Evolutionary conservation across 2,888 invertebrate genomes (phyloP), one percentile per base, ranked within the genome.

Genomic region (Oeneis ivallda): DNA sequence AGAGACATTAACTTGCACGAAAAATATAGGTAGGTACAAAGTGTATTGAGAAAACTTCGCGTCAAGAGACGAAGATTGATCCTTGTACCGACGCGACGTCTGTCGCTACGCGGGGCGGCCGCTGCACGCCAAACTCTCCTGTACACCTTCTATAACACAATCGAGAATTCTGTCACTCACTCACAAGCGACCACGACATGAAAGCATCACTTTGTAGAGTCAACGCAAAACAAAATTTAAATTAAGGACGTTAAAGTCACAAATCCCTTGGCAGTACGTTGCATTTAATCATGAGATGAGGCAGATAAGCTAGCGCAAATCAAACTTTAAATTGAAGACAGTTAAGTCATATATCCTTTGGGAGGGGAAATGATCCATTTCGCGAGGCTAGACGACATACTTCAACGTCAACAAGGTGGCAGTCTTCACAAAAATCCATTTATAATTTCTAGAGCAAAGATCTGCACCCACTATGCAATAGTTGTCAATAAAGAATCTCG

Each of bases 61-160:
- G 7, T 1, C 39, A 39, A 34, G 39, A 17, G 54, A 56, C 54
- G 39, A 56, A 39, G 54, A 56, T 56, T 56, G 54, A 56, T 56
- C 1, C 39, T 19, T 5, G 26, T 5, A 26, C 26, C 26, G 26
- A 26, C 26, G 26, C 26, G 26, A 26, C 26, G 26, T 2, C 26
- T 26, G 34, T 52, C 34, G 32, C 34, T 52, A 32, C 49, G 32
- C 52, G 17, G 17, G 54, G 54, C 26, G 26, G n/a, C n/a, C 26
- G 26, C 26, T 26, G 26, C 34, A 32, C 52, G 53, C 10, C 37
- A 17, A 37, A 17, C 10, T 17, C 9, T 32, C 1, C n/a, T 32
- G 10, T 58, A 32, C 45, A 10, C n/a, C 15, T 15, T 4, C n/a
- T 34, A 57, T 32, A 43, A 64, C 43, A 52, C 32, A 34, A 11